Evolutionary conservation across 37 sponge, comb jelly and placozoan species (phyloP).

Genomic region (Ephydatia muelleri): DNA sequence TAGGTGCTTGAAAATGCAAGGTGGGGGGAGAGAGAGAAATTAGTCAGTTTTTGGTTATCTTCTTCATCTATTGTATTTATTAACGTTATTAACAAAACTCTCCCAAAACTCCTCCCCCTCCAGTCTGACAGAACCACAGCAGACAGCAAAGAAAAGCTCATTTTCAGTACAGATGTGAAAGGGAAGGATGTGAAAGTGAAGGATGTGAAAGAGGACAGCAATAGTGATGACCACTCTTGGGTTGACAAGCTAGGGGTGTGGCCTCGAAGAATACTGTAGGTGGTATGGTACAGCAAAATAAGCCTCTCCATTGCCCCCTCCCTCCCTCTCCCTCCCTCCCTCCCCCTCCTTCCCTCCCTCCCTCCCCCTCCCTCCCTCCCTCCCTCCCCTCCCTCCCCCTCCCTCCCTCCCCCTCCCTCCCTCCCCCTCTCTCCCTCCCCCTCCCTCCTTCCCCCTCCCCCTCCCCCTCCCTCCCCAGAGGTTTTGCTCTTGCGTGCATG

Average conservation of each 20-base stretch:
- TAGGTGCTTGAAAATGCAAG: too few species aligned
- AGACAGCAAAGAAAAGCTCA: constrained; percentile 4
- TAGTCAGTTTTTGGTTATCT: too few species aligned
- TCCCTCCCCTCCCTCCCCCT: neutral
- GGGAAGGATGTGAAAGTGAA: neutral
- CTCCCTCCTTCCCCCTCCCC: neutral
- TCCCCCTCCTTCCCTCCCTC: neutral
- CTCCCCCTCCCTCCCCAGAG: constrained; percentile 30
- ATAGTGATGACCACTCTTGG: constrained; percentile 69
- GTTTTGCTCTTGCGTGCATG: constrained; percentile 54
- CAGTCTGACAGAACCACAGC: too few species aligned
- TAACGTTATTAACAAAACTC: too few species aligned
- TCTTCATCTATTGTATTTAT: too few species aligned
- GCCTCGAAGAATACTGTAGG: constrained; percentile 68
- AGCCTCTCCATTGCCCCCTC: neutral
- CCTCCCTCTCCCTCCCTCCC: neutral
- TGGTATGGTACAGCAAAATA: neutral
- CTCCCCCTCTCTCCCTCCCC: too few species aligned
- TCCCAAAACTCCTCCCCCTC: too few species aligned
- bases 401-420: neutral
- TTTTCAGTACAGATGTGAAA: too few species aligned
- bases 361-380: too few species aligned
- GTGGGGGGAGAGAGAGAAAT: too few species aligned
- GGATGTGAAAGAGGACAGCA: neutral
- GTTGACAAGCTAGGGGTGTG: constrained; percentile 70